Evolutionary conservation across 2,113 vertebrate species (phyloP), one percentile per base, ranked within the genome.

Genomic region (Tichodroma muraria): DNA sequence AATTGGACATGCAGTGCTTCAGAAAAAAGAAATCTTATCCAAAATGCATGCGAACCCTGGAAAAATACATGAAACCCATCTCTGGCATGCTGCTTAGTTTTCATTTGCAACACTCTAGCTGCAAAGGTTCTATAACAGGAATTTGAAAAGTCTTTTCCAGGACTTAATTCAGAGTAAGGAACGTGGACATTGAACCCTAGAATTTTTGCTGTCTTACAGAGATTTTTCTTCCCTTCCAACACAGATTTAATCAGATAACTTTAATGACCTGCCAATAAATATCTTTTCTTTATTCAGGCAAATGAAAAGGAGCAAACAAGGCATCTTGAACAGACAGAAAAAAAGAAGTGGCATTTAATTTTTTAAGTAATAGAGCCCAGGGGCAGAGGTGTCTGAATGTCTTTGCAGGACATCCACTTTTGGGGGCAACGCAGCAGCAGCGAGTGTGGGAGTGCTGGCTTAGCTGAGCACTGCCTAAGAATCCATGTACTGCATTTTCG

Each of bases 401-500:
- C 15, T 77, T 56, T 64, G 40, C 14, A 13, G 25, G n/a, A 53
- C 20, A 12, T 49, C 25, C 22, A 27, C 16, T 4, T 50, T 42
- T 61, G 6, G 49, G 49, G 27, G 6, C 52, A 88, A 69, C 65
- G 50, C 3, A 80, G 20, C 33, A 68, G 4, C 50, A 22, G 22
- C 30, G 40, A 61, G 31, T 9, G 8, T 47, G 40, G 37, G 14
- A 38, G 7, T 0, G 2, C 37, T 76, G 79, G 23, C 71, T 77
- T 44, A 35, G 38, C 30, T 54, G 40, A 57, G 54, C 49, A 15
- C 33, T n/a, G 35, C 40, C 23, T 47, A 38, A 61, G 37, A 25
- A 53, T 56, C 17, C 14, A 6, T 1, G 19, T 19, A 12, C 44
- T 15, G 9, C 9, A 6, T 37, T 80, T 23, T 2, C 4, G 0